Evolutionary conservation across 2,113 vertebrate species (phyloP).

Genomic region (Megaceryle maxima): DNA sequence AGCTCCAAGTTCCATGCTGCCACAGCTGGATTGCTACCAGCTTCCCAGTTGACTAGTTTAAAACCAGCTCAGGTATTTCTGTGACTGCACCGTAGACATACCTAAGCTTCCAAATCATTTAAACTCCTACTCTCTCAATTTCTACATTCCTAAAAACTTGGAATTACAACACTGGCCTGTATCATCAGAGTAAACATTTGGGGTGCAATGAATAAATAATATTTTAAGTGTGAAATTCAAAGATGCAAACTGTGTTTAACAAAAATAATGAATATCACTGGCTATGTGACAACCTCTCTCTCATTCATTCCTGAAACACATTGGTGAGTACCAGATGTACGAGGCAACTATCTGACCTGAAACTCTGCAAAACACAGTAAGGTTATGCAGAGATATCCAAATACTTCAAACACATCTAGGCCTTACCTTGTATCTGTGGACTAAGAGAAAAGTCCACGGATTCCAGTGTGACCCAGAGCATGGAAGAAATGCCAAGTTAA

Average conservation of each 20-base stretch:
- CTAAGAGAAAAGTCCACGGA: not conserved
- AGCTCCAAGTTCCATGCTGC: not conserved
- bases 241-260: not conserved
- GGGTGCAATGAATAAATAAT: not conserved
- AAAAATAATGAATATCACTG: not conserved
- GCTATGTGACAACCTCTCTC: not conserved
- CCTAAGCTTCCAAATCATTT: not conserved
- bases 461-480: not conserved
- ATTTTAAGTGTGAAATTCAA: not conserved
- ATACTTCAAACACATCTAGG: not conserved
- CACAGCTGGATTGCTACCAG: not conserved
- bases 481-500: not conserved
- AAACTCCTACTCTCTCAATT: not conserved
- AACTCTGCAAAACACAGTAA: not conserved
- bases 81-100: not conserved
- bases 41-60: not conserved
- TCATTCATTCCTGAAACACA: not conserved
- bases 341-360: not conserved
- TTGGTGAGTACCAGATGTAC: not conserved
- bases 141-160: not conserved
- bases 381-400: not conserved
- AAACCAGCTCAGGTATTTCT: slow-evolving; percentile 12
- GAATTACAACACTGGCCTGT: not conserved
- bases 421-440: not conserved
- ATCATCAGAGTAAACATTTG: not conserved